Base-by-base conservation (phyloP, 2,797 vertebrate genomes). In the Macrochelys suwanniensis region DNA sequence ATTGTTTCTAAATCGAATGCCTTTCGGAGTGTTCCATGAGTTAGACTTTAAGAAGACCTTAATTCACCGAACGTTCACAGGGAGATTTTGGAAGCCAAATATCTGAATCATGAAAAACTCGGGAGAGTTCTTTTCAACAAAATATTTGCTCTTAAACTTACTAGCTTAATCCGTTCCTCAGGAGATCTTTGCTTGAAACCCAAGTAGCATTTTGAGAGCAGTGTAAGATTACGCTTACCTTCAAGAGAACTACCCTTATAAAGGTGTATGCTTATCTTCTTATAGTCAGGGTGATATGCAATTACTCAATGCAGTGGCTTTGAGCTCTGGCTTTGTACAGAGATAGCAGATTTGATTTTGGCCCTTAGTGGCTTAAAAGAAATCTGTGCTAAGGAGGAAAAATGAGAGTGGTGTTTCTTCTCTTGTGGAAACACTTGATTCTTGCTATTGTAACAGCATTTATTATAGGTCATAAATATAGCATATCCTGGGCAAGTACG, bases 391-490 rank as follows among this genome's bases (percentile, higher is more conserved):
- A 4, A 82, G 71, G 92, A 82, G 61, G 54, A 47, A 59, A 68
- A 86, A 28, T 0, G 0, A 26, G 50, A 89, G 33, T 59, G 8
- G 23, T 56, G 23, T 4, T 53, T 23, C 47, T 42, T 82, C 17
- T 90, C 79, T 80, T 87, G 82, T 51, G 78, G 80, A 47, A 25
- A 21, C 19, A 85, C 51, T 54, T 61, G 86, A n/a, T 23, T n/a
- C 71, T 93, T 84, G 81, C 85, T 95, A 84, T 93, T 87, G 80
- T 28, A 80, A 78, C 21, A 53, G 87, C 80, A 85, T 59, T 42
- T 59, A 89, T 11, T 1, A 11, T 68, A 71, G 54, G 37, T 95
- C 77, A 12, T 80, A 50, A 51, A 6, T 85, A 56, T 85, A 85
- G 65, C 1, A 0, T 45, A 37, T 86, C 68, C 45, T 87, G 79